A percentile compares a stretch with the other conserved stretches of the same genome.
These are phyloP conservation scores for Lysandra coridon DNA, from an alignment of 2,888 invertebrate species.

Conservation along the genomic window DNA sequence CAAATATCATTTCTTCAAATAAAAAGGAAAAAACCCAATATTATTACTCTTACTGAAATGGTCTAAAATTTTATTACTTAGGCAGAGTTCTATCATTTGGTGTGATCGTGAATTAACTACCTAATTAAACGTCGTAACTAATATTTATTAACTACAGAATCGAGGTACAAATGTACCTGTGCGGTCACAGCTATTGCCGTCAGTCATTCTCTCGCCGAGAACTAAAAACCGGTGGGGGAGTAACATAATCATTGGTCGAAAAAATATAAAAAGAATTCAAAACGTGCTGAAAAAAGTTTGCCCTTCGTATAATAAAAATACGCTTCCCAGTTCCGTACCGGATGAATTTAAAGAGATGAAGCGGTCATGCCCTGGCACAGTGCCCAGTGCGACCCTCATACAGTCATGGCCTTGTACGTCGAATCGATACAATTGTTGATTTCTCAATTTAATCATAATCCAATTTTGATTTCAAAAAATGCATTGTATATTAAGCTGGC, in stretches of 20 bases:
- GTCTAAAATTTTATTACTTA: neutral
- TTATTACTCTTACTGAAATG: neutral
- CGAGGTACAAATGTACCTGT: neutral
- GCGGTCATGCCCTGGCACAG: slow-evolving; percentile 36
- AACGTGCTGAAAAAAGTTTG: slow-evolving; percentile 30
- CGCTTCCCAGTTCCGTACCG: slow-evolving; percentile 23
- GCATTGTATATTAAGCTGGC: neutral
- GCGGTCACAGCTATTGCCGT: slow-evolving; percentile 34
- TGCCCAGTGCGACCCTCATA: slow-evolving; percentile 32
- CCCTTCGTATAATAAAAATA: slow-evolving; percentile 22
- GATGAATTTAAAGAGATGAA: slow-evolving; percentile 32
- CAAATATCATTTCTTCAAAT: too few species aligned
- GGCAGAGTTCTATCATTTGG: neutral
- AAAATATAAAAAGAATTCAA: neutral
- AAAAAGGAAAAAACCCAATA: too few species aligned
- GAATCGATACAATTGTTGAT: slow-evolving; percentile 30
- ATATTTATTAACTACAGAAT: neutral
- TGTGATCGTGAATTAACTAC: neutral
- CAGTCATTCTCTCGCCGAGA: slow-evolving; percentile 47
- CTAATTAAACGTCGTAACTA: slow-evolving; percentile 18
- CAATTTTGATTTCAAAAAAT: neutral
- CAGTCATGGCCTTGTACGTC: slow-evolving; percentile 24
- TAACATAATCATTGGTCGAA: slow-evolving; percentile 9
- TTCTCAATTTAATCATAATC: slow-evolving; percentile 25
- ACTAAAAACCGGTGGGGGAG: slow-evolving; percentile 34